A percentile compares a stretch with the other conserved stretches of the same genome.
phyloP scores from a whole-genome alignment of 2,113 vertebrate genomes.

The Pholis gunnellus region DNA sequence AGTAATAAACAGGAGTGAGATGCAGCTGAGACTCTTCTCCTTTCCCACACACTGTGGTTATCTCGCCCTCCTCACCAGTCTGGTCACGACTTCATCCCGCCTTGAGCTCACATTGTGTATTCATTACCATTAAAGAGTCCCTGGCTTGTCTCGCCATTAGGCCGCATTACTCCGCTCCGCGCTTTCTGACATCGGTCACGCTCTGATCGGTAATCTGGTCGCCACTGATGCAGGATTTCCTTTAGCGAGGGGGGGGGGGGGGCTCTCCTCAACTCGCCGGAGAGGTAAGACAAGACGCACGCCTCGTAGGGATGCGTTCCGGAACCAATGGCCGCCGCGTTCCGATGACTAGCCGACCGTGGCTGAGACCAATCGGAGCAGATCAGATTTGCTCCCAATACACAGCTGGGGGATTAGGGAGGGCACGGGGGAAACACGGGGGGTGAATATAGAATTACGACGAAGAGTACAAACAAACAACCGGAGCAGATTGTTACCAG shows the following conservation, averaged over 20 bases:
- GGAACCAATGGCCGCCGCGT: conserved; percentile 33
- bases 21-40: not conserved
- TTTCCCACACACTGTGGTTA: conserved; percentile 32
- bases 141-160: conserved; percentile 77
- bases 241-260: conserved; percentile 16
- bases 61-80: conserved; percentile 64
- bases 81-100: conserved; percentile 70
- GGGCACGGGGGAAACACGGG: not conserved
- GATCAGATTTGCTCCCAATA: conserved; percentile 28
- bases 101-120: conserved; percentile 77
- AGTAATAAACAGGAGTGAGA: not conserved
- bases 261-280: conserved; percentile 48
- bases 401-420: not conserved
- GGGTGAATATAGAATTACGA: conserved; percentile 13
- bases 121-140: conserved; percentile 81
- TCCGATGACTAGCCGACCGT: conserved; percentile 45
- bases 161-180: conserved; percentile 71
- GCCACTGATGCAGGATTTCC: conserved; percentile 75
- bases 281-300: conserved; percentile 10
- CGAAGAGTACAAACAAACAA: conserved; percentile 24
- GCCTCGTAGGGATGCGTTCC: conserved; percentile 24
- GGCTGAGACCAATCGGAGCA: conserved; percentile 48
- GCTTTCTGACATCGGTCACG: conserved; percentile 76
- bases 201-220: conserved; percentile 75
- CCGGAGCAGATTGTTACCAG: not conserved